Percentiles rank a stretch among this genome's conserved stretches.
Evolutionary conservation across 2,797 vertebrate species (phyloP).

Genomic region (Somateria mollissima): DNA sequence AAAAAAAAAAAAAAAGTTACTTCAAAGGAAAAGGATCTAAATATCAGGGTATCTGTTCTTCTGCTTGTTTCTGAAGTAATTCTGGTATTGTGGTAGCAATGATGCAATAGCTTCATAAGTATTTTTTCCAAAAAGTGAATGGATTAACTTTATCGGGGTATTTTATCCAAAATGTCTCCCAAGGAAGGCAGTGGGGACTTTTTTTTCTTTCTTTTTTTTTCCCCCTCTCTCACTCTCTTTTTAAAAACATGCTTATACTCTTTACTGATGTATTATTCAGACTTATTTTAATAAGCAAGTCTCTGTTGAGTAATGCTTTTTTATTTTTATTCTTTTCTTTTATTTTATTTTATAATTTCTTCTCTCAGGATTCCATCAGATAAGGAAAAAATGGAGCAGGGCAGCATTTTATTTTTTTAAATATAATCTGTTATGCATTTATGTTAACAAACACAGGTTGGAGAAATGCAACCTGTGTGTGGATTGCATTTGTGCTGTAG

Average conservation of each 20-base stretch:
- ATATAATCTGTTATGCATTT: not conserved
- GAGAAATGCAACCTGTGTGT: not conserved
- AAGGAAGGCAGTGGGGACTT: not conserved
- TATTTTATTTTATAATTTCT: not conserved
- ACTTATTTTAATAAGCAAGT: not conserved
- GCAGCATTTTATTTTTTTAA: not conserved
- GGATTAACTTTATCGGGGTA: not conserved
- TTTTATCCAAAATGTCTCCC: not conserved
- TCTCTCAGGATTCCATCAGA: not conserved
- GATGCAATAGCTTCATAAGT: not conserved
- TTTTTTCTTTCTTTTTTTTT: not conserved
- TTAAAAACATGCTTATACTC: not conserved
- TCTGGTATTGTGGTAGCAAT: not conserved
- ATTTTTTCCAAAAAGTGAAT: not conserved
- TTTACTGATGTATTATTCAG: not conserved
- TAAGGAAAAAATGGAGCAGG: not conserved
- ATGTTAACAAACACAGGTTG: not conserved
- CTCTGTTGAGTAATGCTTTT: not conserved
- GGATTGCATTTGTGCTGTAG: not conserved
- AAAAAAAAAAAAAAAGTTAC: not conserved
- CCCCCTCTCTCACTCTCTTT: not conserved
- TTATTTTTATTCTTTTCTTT: too few relatives aligned
- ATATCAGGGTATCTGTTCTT: not conserved
- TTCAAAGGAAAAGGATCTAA: not conserved
- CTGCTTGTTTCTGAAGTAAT: not conserved